Evolutionary conservation across 2,113 vertebrate species (phyloP).

Genomic region (Pithys albifrons): DNA sequence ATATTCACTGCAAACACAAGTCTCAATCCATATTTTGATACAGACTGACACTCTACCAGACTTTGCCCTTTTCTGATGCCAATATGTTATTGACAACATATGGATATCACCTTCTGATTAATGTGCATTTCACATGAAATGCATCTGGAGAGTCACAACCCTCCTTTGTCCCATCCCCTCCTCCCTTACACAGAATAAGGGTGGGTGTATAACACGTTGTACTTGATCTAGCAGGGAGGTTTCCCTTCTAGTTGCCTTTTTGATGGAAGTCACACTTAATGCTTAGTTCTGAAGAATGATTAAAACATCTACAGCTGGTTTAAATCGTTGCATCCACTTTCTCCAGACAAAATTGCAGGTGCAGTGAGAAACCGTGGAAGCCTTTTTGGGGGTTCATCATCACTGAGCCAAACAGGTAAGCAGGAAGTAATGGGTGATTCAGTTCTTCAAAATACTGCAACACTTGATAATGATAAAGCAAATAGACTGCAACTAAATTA

Average conservation of each 20-base stretch:
- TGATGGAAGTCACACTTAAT: background rate
- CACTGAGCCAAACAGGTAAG: background rate
- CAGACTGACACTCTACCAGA: background rate
- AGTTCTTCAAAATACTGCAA: background rate
- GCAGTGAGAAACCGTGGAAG: background rate
- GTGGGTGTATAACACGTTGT: background rate
- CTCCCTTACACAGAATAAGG: background rate
- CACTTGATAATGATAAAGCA: background rate
- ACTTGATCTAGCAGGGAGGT: background rate
- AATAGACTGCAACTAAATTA: background rate
- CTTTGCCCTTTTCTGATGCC: background rate
- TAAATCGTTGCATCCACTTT: background rate
- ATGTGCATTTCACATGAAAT: fast-evolving
- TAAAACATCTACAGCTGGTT: background rate
- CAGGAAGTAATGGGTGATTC: background rate
- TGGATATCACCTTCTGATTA: background rate
- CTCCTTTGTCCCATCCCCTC: background rate
- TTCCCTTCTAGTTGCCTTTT: background rate
- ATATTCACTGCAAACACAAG: background rate
- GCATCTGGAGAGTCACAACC: background rate
- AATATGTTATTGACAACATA: background rate
- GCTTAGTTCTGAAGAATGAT: background rate
- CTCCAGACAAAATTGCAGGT: background rate
- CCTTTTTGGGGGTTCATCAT: background rate
- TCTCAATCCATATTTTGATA: background rate